phyloP scores from a whole-genome alignment of 2,113 vertebrate species.

The Paraplagusia blochii region DNA sequence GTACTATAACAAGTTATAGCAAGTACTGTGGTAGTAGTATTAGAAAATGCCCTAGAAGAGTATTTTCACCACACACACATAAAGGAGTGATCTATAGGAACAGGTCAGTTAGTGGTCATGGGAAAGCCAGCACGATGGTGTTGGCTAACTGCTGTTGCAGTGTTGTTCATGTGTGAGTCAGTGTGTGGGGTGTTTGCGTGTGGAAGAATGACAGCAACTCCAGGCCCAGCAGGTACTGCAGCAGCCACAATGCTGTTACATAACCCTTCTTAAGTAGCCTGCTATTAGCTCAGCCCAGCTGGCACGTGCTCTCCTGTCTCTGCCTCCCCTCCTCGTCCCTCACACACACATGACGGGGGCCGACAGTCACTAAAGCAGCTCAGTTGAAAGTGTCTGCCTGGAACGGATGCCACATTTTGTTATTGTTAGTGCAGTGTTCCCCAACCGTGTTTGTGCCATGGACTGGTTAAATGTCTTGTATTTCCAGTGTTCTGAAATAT shows the following conservation, averaged over 20 bases:
- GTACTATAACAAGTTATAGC: too few species aligned
- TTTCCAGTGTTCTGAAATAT: too few species aligned
- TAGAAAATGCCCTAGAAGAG: too few species aligned
- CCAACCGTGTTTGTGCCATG: too few species aligned
- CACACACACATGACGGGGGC: constrained; percentile 14
- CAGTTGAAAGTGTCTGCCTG: too few species aligned
- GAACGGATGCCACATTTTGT: too few species aligned
- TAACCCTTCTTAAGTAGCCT: constrained; percentile 79
- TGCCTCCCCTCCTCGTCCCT: constrained; percentile 25
- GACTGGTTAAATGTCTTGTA: too few species aligned
- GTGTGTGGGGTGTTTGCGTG: constrained; percentile 56
- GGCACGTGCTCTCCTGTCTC: constrained; percentile 71
- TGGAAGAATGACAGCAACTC: constrained; percentile 56
- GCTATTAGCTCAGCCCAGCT: constrained; percentile 75
- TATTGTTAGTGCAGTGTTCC: too few species aligned
- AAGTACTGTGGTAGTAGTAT: too few species aligned
- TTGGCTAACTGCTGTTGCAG: constrained; percentile 35
- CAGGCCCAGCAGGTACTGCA: constrained; percentile 71
- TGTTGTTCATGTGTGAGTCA: constrained; percentile 41
- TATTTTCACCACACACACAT: constrained; percentile 2
- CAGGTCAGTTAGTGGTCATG: constrained; percentile 27
- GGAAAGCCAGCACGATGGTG: constrained; percentile 29
- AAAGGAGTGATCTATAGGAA: constrained; percentile 33
- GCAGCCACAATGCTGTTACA: constrained; percentile 74
- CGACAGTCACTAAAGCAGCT: too few species aligned